These are phyloP conservation scores for Solenopsis fugax DNA, from an alignment of 1,140 invertebrate genomes.

Conservation along the genomic window DNA sequence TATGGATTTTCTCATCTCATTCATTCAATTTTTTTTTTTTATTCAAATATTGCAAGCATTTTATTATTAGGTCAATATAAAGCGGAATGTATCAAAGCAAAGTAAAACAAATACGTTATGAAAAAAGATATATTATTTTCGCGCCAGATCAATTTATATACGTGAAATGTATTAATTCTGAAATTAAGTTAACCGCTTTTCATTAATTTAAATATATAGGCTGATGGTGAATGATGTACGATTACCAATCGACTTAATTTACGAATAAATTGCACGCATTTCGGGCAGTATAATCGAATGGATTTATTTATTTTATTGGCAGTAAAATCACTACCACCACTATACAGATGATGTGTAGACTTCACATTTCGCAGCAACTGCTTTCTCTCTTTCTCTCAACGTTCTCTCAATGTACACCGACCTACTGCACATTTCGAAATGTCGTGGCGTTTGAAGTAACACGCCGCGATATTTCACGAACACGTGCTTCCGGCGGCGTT, in stretches of 20 bases:
- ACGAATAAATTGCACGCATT: not conserved
- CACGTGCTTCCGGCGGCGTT: constrained; percentile 72
- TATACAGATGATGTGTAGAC: constrained; percentile 10
- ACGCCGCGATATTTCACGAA: constrained; percentile 75
- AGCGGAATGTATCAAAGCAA: not conserved
- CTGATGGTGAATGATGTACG: not conserved
- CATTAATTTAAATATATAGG: constrained; percentile 16
- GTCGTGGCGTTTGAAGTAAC: constrained; percentile 74
- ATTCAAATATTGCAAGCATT: not conserved
- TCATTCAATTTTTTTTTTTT: not conserved
- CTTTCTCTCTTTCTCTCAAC: not conserved
- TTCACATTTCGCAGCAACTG: constrained; percentile 36
- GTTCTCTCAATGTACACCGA: constrained; percentile 38
- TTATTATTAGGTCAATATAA: not conserved
- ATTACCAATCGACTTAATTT: constrained; percentile 34
- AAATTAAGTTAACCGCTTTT: constrained; percentile 7
- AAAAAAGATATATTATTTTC: not conserved
- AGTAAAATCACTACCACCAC: constrained; percentile 25
- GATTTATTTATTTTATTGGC: constrained; percentile 52
- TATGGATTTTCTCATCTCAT: not conserved
- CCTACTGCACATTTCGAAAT: constrained; percentile 61
- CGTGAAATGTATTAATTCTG: not conserved
- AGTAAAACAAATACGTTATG: constrained; percentile 1
- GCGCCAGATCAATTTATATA: constrained; percentile 6
- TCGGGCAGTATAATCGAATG: not conserved